Base-by-base conservation (phyloP, 2,888 invertebrate species). In the Tyria jacobaeae region DNA sequence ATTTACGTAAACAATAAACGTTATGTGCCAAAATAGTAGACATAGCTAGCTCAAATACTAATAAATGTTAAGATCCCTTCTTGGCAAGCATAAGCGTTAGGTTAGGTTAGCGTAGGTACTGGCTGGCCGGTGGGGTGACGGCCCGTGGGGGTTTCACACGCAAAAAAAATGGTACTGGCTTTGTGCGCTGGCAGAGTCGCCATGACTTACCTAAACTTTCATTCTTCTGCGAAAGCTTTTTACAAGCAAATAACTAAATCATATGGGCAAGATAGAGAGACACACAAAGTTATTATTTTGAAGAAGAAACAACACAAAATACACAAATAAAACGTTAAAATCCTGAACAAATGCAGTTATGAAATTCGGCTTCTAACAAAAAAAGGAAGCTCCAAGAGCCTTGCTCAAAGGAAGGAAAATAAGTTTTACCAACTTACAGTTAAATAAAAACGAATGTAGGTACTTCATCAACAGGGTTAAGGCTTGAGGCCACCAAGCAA, bases 41-140 rank as follows among this genome's bases (percentile, higher is more conserved):
- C 63, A 74, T 68, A 69, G 63, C 59, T 70, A 71, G 67, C 74
- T 70, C 67, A 74, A 72, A 77, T 66, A 72, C 67, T 69, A 76
- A 76, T 68, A 77, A 68, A 66, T 66, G 70, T 69, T 72, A 62
- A 57, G 68, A 67, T 55, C 60, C 58, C 64, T 72, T 58, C 55
- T 60, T 48, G 52, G 70, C 41, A 54, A 61, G 70, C 62, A 59
- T 62, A 53, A 68, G 64, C 64, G 66, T 69, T 63, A n/a, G n/a
- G n/a, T n/a, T 62, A 67, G 66, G 61, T 70, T 62, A 63, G 62
- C 14, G 51, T 14, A 34, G 51, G 21, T 21, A 21, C 34, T 21
- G 2, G 12, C 34, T n/a, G n/a, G n/a, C n/a, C n/a, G n/a, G n/a
- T n/a, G n/a, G n/a, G n/a, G n/a, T n/a, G n/a, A n/a, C n/a, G n/a